phyloP scores from a whole-genome alignment of 2,888 invertebrate genomes.

The Fragum fragum region DNA sequence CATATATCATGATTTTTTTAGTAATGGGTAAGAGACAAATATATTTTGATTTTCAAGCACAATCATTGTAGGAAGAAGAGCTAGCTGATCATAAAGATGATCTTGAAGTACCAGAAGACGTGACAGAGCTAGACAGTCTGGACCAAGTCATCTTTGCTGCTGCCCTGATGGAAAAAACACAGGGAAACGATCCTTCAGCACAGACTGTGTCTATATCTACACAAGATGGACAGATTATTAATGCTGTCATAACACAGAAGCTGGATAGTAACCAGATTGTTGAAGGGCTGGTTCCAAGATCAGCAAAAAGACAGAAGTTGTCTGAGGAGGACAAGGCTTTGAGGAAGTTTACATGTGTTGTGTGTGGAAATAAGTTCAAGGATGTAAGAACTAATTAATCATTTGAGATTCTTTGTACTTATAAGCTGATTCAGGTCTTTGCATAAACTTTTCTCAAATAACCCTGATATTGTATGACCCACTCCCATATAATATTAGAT shows the following conservation, averaged over 20 bases:
- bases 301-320: conserved; percentile 32
- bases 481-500: too few relatives aligned
- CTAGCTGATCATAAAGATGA: conserved; percentile 40
- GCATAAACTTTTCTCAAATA: too few relatives aligned
- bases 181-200: not conserved
- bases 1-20: too few relatives aligned
- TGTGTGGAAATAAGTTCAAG: conserved; percentile 79
- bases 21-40: not conserved
- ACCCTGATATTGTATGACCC: too few relatives aligned
- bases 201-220: conserved; percentile 27
- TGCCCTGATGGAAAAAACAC: conserved; percentile 46
- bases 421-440: too few relatives aligned
- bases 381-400: too few relatives aligned
- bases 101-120: not conserved
- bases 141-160: conserved; percentile 63
- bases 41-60: too few relatives aligned
- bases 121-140: conserved; percentile 47
- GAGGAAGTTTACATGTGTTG: conserved; percentile 73
- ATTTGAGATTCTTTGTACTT: too few relatives aligned
- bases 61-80: conserved; percentile 39
- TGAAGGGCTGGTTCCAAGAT: not conserved
- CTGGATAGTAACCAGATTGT: not conserved
- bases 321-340: conserved; percentile 53
- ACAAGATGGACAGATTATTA: conserved; percentile 9
- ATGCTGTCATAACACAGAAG: not conserved